Conservation (phyloP, 2,888 invertebrate species). For the Drosophila falleni region DNA sequence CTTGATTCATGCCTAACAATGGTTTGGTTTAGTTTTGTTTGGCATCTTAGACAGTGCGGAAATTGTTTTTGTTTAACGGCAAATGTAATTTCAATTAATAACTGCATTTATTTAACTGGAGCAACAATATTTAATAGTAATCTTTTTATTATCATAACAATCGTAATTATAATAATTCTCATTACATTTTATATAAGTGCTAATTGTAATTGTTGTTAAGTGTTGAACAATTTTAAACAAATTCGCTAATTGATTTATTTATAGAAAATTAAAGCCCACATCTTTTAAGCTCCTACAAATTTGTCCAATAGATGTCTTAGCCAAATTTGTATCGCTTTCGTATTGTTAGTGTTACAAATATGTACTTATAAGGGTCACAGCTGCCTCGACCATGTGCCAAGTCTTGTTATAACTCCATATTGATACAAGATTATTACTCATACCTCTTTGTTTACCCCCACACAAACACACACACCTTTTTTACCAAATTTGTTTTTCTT, state of each 20-base stretch:
- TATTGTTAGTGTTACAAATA: slow-evolving; percentile 11
- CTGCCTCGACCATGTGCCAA: slow-evolving; percentile 17
- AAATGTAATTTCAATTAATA: slow-evolving; percentile 52
- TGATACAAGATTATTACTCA: slow-evolving; percentile 54
- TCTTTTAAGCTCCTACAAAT: background rate
- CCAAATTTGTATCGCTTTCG: slow-evolving; percentile 12
- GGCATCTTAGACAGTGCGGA: slow-evolving; percentile 69
- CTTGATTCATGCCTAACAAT: slow-evolving; percentile 51
- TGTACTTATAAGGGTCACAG: slow-evolving; percentile 46
- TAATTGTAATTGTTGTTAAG: slow-evolving; percentile 39
- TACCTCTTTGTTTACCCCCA: slow-evolving; percentile 49
- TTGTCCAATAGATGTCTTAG: slow-evolving; percentile 15
- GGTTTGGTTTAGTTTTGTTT: slow-evolving; percentile 68
- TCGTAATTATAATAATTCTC: slow-evolving; percentile 33
- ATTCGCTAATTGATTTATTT: slow-evolving; percentile 7
- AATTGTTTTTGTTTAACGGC: slow-evolving; percentile 73
- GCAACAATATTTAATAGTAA: slow-evolving; percentile 47
- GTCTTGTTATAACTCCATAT: slow-evolving; percentile 29
- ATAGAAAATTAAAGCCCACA: background rate
- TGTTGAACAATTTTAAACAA: slow-evolving; percentile 24
- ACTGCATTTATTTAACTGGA: slow-evolving; percentile 61
- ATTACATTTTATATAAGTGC: slow-evolving; percentile 21
- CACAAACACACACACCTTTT: slow-evolving; percentile 23
- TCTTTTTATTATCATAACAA: slow-evolving; percentile 25
- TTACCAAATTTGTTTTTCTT: slow-evolving; percentile 15